These are phyloP conservation scores for Percopsis transmontana DNA, from an alignment of 2,113 vertebrate genomes.

Conservation along the genomic window DNA sequence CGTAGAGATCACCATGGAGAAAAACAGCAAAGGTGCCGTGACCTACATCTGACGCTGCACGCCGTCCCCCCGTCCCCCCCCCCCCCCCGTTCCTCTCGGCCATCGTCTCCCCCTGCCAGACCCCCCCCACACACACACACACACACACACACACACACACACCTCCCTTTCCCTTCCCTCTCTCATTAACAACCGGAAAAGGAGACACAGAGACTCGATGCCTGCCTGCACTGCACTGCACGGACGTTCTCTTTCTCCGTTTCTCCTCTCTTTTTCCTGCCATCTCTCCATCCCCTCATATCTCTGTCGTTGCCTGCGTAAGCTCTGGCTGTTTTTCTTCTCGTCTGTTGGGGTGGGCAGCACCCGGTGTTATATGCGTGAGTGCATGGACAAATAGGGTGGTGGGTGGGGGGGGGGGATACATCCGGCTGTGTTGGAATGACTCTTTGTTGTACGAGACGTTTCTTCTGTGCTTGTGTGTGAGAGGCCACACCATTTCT, in stretches of 20 bases:
- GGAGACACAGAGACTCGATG: constrained; percentile 8
- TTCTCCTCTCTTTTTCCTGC: constrained; percentile 12
- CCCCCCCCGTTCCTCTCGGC: constrained; percentile 23
- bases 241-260: constrained; percentile 36
- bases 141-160: background rate
- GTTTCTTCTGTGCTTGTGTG: background rate
- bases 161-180: constrained; percentile 11
- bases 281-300: constrained; percentile 18
- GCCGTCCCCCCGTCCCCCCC: background rate
- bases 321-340: constrained; percentile 9
- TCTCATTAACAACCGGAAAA: background rate
- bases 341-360: constrained; percentile 17
- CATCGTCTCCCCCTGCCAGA: constrained; percentile 24
- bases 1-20: constrained; percentile 98
- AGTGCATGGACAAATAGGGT: constrained; percentile 54
- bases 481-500: constrained; percentile 16
- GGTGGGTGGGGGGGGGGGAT: background rate
- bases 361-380: constrained; percentile 73
- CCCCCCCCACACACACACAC: background rate
- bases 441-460: constrained; percentile 27
- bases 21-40: constrained; percentile 99
- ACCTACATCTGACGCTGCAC: constrained; percentile 93
- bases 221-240: constrained; percentile 26
- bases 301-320: constrained; percentile 34
- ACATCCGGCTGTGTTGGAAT: constrained; percentile 16